These are phyloP conservation scores for Catamblyrhynchus diadema DNA, from an alignment of 2,797 vertebrate species.

Conservation along the genomic window DNA sequence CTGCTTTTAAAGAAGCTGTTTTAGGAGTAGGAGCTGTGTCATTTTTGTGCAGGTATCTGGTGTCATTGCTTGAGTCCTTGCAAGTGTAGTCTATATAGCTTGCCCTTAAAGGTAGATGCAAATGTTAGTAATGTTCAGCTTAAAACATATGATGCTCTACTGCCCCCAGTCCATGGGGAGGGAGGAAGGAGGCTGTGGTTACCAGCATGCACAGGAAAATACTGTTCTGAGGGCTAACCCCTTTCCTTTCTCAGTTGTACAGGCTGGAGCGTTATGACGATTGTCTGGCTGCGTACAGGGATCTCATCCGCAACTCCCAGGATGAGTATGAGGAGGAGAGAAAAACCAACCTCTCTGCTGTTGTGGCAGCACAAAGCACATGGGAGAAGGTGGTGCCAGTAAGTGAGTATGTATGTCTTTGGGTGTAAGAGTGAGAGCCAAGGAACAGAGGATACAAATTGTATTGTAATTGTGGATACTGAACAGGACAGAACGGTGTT, in stretches of 20 bases:
- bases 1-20: constrained; percentile 6
- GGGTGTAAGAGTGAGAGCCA: neutral
- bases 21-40: neutral
- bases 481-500: neutral
- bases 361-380: constrained; percentile 91
- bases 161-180: neutral
- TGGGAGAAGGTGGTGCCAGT: constrained; percentile 88
- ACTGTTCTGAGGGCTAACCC: neutral
- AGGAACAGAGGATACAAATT: neutral
- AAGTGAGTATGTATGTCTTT: constrained; percentile 36
- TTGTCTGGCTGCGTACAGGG: constrained; percentile 90
- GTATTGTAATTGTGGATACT: neutral
- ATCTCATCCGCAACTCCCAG: constrained; percentile 97
- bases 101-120: neutral
- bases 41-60: neutral
- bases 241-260: constrained; percentile 81
- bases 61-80: neutral
- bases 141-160: neutral
- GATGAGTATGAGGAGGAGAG: constrained; percentile 98
- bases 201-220: neutral
- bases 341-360: constrained; percentile 95
- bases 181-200: neutral
- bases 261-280: constrained; percentile 91
- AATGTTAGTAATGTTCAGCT: neutral
- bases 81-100: neutral